Evolutionary conservation across 92 coral and sea anemone species (phyloP).

Genomic region (Heteractis magnifica): DNA sequence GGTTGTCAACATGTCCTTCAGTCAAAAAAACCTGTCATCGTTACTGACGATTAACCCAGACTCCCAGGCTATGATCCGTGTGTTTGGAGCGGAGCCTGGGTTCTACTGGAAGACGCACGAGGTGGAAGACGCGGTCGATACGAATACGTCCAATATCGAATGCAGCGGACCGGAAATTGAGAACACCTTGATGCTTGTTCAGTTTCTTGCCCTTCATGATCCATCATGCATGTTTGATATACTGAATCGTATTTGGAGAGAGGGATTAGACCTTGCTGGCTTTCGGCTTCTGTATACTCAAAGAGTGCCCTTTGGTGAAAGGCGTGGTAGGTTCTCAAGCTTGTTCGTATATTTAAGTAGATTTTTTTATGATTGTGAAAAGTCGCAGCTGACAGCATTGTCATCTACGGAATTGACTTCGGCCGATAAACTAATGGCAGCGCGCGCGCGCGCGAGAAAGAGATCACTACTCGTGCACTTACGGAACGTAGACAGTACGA

Average conservation of each 20-base stretch:
- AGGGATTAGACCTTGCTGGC: constrained; percentile 83
- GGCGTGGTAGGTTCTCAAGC: constrained; percentile 38
- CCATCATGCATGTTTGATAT: constrained; percentile 88
- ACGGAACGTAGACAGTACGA: too few relatives aligned
- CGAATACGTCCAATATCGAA: constrained; percentile 32
- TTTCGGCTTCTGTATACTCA: constrained; percentile 57
- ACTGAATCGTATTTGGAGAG: constrained; percentile 69
- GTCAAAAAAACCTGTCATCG: constrained; percentile 70
- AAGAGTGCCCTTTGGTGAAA: constrained; percentile 44
- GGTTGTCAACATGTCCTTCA: constrained; percentile 32
- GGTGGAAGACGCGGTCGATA: constrained; percentile 41
- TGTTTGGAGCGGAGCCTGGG: constrained; percentile 72
- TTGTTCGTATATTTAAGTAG: too few relatives aligned
- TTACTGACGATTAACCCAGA: constrained; percentile 74
- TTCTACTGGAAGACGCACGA: constrained; percentile 93
- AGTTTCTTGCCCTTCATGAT: constrained; percentile 63
- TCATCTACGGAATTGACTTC: too few relatives aligned
- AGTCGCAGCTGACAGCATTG: too few relatives aligned
- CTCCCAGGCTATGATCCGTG: constrained; percentile 82
- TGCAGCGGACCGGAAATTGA: constrained; percentile 57
- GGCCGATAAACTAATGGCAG: too few relatives aligned
- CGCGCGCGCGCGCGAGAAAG: too few relatives aligned
- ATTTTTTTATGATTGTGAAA: too few relatives aligned
- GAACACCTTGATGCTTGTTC: constrained; percentile 74
- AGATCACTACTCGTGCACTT: too few relatives aligned